A percentile compares a stretch with the other conserved stretches of the same genome.
Conservation (phyloP, 2,888 invertebrate species). For the Tenodera sinensis region DNA sequence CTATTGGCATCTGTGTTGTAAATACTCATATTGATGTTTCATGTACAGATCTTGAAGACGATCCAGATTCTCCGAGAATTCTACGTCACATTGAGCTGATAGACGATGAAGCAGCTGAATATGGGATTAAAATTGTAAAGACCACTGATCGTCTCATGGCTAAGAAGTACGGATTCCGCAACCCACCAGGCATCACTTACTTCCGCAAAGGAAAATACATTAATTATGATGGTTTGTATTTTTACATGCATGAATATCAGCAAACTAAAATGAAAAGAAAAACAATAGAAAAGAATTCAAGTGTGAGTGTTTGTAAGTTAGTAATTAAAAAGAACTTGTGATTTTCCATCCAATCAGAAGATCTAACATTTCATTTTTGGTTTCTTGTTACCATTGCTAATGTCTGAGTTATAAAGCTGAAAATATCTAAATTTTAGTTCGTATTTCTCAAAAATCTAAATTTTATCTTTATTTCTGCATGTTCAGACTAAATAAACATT, state of each 20-base stretch:
- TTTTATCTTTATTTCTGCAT: no score
- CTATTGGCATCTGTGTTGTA: neutral
- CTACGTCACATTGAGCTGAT: slow-evolving; percentile 85
- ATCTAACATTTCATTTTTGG: no score
- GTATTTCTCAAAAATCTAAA: no score
- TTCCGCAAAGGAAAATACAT: slow-evolving; percentile 87
- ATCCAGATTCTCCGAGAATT: slow-evolving; percentile 73
- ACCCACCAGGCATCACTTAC: slow-evolving; percentile 87
- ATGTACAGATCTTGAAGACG: slow-evolving; percentile 71
- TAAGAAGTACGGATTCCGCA: slow-evolving; percentile 86
- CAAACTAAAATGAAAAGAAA: no score
- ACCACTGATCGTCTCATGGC: slow-evolving; percentile 87
- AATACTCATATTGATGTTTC: neutral
- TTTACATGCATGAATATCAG: neutral
- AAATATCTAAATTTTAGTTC: no score
- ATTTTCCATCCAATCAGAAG: no score
- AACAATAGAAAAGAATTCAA: no score
- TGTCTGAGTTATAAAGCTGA: no score
- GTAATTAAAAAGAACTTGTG: no score
- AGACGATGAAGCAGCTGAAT: slow-evolving; percentile 87
- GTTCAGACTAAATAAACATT: no score
- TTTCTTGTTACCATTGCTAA: no score
- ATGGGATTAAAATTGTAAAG: slow-evolving; percentile 86
- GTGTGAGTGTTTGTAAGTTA: neutral
- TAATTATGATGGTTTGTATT: slow-evolving; percentile 69